Base-by-base conservation (phyloP, 2,113 vertebrate genomes). In the Reinhardtius hippoglossoides region DNA sequence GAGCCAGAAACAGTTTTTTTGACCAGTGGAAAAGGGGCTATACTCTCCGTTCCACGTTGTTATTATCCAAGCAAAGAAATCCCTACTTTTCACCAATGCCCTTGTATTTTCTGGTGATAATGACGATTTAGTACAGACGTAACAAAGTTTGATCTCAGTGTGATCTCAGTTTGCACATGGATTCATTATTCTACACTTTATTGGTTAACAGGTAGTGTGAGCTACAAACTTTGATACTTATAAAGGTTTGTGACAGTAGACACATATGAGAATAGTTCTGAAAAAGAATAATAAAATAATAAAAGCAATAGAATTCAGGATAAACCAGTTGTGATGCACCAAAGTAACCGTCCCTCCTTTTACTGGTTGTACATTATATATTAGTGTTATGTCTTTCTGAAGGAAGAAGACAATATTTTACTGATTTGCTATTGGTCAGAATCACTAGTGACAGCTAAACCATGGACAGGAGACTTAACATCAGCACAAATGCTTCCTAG, bases 391-490 rank as follows among this genome's bases (percentile, higher is more conserved):
- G 26, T n/a, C 24, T 48, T 48, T 71, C 13, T 24, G 2, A 71
- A 56, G 24, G 3, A 20, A 31, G 10, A 56, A 31, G 21, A 48
- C 5, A 15, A 56, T 31, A 24, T 64, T 58, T n/a, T 16, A 37
- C 23, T 31, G 18, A 57, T 46, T 46, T 20, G 6, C 7, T 20
- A 1, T 31, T 20, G 20, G 27, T 56, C n/a, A 44, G 54, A 52
- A 65, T 75, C 68, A 68, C 31, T 40, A 27, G 35, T 46, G 50
- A 68, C 24, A 72, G 63, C 50, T 58, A 2, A 80, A 54, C 67
- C 55, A 61, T 24, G 16, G 54, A 18, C 48, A 48, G 12, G 40
- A 55, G 13, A 35, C 21, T 42, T 31, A 26, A 42, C 40, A 64
- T 42, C 24, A n/a, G 5, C 35, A 8, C 0, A n/a, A 65, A 13